Evolutionary conservation across 2,888 invertebrate genomes (phyloP).

Genomic region (Cataglyphis albicans): DNA sequence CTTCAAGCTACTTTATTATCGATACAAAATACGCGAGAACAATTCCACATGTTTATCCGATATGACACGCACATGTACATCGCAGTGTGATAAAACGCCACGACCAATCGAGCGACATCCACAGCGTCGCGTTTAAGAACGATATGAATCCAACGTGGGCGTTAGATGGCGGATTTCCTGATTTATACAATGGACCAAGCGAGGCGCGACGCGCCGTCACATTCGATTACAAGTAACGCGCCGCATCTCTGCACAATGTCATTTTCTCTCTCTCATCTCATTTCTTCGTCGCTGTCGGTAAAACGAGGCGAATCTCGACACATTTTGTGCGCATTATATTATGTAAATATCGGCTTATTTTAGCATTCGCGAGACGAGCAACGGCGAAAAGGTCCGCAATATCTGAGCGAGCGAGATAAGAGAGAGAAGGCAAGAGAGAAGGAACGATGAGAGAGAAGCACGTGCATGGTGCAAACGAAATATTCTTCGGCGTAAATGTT

Average conservation of each 20-base stretch:
- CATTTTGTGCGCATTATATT: conserved; percentile 69
- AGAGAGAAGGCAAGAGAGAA: conserved; percentile 16
- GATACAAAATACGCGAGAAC: conserved; percentile 62
- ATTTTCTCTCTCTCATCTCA: background rate
- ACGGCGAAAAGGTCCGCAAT: conserved; percentile 52
- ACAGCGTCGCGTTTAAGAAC: conserved; percentile 38
- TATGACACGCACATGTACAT: background rate
- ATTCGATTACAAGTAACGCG: conserved; percentile 49
- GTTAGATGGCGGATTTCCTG: conserved; percentile 48
- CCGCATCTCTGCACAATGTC: background rate
- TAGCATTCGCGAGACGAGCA: conserved; percentile 57
- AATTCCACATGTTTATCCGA: conserved; percentile 50
- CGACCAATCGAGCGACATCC: conserved; percentile 33
- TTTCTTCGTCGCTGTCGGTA: conserved; percentile 10
- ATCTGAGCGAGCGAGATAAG: conserved; percentile 50
- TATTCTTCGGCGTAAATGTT: conserved; percentile 45
- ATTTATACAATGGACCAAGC: conserved; percentile 40
- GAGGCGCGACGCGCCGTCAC: conserved; percentile 38
- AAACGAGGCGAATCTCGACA: conserved; percentile 52
- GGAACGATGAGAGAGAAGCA: background rate
- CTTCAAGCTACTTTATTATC: conserved; percentile 61
- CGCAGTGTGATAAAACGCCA: conserved; percentile 21
- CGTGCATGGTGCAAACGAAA: background rate
- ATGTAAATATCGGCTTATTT: conserved; percentile 76
- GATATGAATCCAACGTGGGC: conserved; percentile 53